Conservation (phyloP, 2,888 invertebrate genomes). For the Leptopilina syphax region DNA sequence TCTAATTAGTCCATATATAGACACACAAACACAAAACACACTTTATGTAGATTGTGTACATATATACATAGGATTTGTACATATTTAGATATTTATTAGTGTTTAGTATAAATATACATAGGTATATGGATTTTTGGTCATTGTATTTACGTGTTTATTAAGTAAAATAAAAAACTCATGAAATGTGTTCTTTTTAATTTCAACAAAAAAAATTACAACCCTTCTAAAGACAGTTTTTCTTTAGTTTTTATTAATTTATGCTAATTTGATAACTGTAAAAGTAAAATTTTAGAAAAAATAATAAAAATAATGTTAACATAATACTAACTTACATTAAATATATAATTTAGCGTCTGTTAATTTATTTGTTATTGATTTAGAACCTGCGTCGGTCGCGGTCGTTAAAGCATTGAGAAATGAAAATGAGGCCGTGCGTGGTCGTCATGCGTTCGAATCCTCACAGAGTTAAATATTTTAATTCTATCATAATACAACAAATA, state of each 20-base stretch:
- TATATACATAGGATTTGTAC: constrained; percentile 45
- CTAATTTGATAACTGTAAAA: no score
- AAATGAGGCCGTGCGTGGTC: no score
- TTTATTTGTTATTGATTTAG: no score
- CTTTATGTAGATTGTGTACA: constrained; percentile 41
- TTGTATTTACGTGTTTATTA: constrained; percentile 20
- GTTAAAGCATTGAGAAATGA: no score
- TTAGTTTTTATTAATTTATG: background rate
- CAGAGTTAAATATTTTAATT: no score
- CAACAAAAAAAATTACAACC: background rate
- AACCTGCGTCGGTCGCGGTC: no score
- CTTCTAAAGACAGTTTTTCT: background rate
- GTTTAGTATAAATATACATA: constrained; percentile 2
- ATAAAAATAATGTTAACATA: no score
- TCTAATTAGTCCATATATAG: background rate
- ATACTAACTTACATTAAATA: no score
- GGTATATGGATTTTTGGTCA: constrained; percentile 13
- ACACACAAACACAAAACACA: background rate
- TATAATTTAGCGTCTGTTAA: no score
- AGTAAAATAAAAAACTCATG: background rate
- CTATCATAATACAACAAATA: no score
- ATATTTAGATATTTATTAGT: constrained; percentile 37
- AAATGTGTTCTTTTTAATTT: background rate
- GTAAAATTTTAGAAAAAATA: no score
- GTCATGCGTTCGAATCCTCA: no score